phyloP scores from a whole-genome alignment of 2,113 vertebrate genomes.

The Dipodomys spectabilis region DNA sequence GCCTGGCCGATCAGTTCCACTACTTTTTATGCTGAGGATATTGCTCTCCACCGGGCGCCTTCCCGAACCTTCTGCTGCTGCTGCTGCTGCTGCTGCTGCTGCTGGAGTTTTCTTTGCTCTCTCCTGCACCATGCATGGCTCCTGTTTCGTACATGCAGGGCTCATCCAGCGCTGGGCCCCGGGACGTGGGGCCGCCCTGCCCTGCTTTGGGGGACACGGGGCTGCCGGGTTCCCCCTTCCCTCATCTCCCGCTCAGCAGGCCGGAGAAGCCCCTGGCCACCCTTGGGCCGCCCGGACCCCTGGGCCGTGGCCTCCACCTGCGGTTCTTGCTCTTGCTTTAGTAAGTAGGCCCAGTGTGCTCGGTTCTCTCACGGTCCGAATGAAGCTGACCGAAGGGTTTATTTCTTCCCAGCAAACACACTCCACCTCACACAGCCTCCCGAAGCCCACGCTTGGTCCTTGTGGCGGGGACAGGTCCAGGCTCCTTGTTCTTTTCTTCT shows the following conservation, averaged over 20 bases:
- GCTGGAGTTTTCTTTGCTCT: not conserved
- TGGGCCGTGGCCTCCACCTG: not conserved
- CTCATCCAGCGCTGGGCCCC: too few relatives aligned
- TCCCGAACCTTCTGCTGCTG: too few relatives aligned
- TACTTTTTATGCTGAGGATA: slow-evolving; percentile 72
- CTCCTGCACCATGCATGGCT: slow-evolving; percentile 45
- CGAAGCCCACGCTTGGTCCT: not conserved
- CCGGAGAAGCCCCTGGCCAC: too few relatives aligned
- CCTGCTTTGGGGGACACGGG: too few relatives aligned
- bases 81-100: too few relatives aligned
- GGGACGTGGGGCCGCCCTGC: too few relatives aligned
- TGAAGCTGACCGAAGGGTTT: slow-evolving; percentile 27
- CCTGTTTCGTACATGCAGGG: slow-evolving; percentile 49
- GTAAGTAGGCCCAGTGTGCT: slow-evolving; percentile 37
- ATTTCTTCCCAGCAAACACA: not conserved
- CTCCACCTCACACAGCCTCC: too few relatives aligned
- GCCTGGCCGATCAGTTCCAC: slow-evolving; percentile 72
- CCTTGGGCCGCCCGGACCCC: too few relatives aligned
- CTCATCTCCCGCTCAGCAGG: too few relatives aligned
- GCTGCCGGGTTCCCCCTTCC: too few relatives aligned
- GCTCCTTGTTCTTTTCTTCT: not conserved
- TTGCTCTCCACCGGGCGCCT: not conserved
- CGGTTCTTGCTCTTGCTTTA: slow-evolving; percentile 5
- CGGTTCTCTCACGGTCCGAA: slow-evolving; percentile 54
- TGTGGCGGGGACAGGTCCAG: slow-evolving; percentile 51